Evolutionary conservation across 1,140 invertebrate genomes (phyloP).

Genomic region (Archivesica marissinica): DNA sequence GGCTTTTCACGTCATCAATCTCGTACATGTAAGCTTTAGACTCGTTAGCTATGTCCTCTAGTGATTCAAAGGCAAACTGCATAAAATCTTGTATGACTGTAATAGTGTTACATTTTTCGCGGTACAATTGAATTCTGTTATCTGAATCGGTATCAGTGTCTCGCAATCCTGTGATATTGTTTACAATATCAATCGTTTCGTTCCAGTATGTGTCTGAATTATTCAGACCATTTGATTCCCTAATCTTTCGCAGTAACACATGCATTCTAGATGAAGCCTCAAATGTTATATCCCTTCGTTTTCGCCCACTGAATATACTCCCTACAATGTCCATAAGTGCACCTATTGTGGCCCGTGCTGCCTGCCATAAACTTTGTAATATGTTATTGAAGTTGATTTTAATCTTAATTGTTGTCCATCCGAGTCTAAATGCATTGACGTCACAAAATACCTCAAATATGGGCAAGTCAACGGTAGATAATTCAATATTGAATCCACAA

Average conservation of each 20-base stretch:
- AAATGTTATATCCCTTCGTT: slow-evolving; percentile 14
- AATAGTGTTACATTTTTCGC: slow-evolving; percentile 6
- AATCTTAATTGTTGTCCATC: slow-evolving; percentile 31
- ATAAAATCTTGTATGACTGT: not conserved
- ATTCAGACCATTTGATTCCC: not conserved
- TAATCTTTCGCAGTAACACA: not conserved
- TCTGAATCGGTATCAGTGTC: not conserved
- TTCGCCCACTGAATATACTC: too few species aligned
- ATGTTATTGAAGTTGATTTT: slow-evolving; percentile 56
- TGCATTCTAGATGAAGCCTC: not conserved
- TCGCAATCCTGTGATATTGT: not conserved
- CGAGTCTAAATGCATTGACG: slow-evolving; percentile 51
- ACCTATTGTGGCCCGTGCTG: slow-evolving; percentile 41
- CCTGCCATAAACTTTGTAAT: slow-evolving; percentile 54
- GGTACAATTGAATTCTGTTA: slow-evolving; percentile 17
- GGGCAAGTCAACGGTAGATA: slow-evolving; percentile 41
- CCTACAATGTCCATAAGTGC: slow-evolving; percentile 14
- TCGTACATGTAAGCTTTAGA: not conserved
- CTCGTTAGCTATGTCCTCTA: not conserved
- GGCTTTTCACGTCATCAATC: not conserved
- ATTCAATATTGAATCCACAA: slow-evolving; percentile 56
- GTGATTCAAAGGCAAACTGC: not conserved
- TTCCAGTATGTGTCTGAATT: not conserved
- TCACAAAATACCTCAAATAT: slow-evolving; percentile 60
- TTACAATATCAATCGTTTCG: not conserved